Conservation (phyloP, 2,113 vertebrate species). For the Ammodytes marinus region DNA sequence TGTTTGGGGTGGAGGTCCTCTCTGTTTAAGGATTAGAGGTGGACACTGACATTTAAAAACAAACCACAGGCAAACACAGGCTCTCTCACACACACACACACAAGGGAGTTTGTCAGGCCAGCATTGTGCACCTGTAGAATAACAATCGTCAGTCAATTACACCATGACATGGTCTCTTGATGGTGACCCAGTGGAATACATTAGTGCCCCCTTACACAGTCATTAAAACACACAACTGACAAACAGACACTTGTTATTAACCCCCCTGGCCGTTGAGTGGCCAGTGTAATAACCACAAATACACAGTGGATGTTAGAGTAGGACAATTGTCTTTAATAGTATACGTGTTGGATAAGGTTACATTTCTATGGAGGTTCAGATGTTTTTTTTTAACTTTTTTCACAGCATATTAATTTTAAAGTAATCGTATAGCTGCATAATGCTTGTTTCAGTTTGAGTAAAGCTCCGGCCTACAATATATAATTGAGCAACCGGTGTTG, state of each 20-base stretch:
- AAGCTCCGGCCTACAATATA: too few species aligned
- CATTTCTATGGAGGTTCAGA: background rate
- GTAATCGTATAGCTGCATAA: too few species aligned
- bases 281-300: background rate
- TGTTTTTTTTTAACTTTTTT: background rate
- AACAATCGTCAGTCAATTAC: constrained; percentile 76
- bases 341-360: too few species aligned
- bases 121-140: constrained; percentile 65
- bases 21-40: constrained; percentile 19
- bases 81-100: background rate
- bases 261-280: constrained; percentile 12
- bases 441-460: too few species aligned
- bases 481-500: too few species aligned
- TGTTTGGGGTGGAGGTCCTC: constrained; percentile 19
- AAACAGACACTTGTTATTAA: constrained; percentile 64
- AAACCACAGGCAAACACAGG: constrained; percentile 33
- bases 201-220: constrained; percentile 53
- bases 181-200: constrained; percentile 63
- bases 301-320: background rate
- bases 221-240: constrained; percentile 44
- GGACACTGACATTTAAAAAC: constrained; percentile 37
- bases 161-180: constrained; percentile 62
- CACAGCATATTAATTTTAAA: too few species aligned
- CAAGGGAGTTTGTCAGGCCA: constrained; percentile 48
- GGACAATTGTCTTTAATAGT: too few species aligned